Base-by-base conservation (phyloP, 2,113 vertebrate genomes). In the Alligator sinensis region DNA sequence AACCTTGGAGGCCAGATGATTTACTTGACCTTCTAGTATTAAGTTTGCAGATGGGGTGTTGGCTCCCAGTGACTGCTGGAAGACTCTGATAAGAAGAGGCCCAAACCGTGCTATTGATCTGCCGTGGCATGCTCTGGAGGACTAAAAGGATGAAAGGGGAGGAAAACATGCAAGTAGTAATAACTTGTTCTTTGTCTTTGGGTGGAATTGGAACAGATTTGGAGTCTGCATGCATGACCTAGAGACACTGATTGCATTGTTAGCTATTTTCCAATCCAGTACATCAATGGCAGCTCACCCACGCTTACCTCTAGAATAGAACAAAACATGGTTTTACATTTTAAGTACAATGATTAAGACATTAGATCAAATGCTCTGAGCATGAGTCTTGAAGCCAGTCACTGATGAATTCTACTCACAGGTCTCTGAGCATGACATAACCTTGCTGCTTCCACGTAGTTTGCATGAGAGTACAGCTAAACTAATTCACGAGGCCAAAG, bases 231-330 rank as follows among this genome's bases (percentile, higher is more conserved):
- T 22, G 15, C 1, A 0, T 72, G 59, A 74, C 64, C 0, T 3
- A 21, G 76, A 77, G 80, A 38, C 66, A 47, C 83, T 47, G 47
- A 13, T 24, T 89, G 0, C 30, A 9, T 89, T 57, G 9, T 11
- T 83, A 87, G 27, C 86, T 96, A 4, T 92, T 90, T 92, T 82
- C 91, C 60, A 28, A 15, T 90, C 80, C 80, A 38, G 80, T 88
- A 85, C 89, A 34, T n/a, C 9, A 27, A 21, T 59, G 68, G 57
- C 30, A 27, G 70, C 47, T 54, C 38, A 54, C 27, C 28, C 18
- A n/a, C 28, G 16, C 22, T 82, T 75, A 18, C 22, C 60, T 64
- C 24, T 62, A 30, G 13, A 28, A 12, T 8, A 19, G 3, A 17
- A 64, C 55, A 25, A 66, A 68, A 24, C 27, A 68, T 70, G 68